Conservation (phyloP, 2,113 vertebrate genomes). For the Campylomormyrus tamandua region DNA sequence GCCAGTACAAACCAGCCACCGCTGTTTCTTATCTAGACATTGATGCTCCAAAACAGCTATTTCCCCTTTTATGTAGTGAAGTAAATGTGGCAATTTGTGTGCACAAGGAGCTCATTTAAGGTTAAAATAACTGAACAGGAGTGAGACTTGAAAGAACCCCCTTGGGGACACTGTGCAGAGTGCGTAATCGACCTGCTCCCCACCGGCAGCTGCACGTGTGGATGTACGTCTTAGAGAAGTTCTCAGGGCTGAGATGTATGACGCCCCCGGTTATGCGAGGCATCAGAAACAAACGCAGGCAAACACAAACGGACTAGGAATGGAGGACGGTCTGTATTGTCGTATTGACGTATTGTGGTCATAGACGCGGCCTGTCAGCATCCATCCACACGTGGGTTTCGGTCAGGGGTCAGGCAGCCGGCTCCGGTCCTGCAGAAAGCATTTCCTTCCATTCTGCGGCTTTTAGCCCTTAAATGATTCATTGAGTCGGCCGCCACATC, state of each 20-base stretch:
- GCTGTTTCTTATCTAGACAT: neutral
- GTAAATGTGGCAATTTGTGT: neutral
- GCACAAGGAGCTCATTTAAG: neutral
- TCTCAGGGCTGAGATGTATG: neutral
- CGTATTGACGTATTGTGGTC: neutral
- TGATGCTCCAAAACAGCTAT: neutral
- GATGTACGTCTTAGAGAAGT: neutral
- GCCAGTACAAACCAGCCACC: neutral
- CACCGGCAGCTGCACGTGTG: neutral
- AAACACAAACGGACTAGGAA: neutral
- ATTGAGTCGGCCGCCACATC: neutral
- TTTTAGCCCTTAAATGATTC: slow-evolving; percentile 14
- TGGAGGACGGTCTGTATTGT: too few relatives aligned
- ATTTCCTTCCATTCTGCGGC: neutral
- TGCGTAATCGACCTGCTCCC: neutral
- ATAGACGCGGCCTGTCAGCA: neutral
- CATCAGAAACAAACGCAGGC: neutral
- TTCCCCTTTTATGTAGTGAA: neutral
- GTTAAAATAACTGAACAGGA: neutral
- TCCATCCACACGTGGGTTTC: neutral
- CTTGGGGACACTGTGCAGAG: neutral
- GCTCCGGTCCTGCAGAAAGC: neutral
- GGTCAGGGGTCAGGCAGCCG: neutral
- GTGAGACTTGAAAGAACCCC: neutral
- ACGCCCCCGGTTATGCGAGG: neutral